Conservation (phyloP, 2,888 invertebrate genomes). For the Dugesia japonica region DNA sequence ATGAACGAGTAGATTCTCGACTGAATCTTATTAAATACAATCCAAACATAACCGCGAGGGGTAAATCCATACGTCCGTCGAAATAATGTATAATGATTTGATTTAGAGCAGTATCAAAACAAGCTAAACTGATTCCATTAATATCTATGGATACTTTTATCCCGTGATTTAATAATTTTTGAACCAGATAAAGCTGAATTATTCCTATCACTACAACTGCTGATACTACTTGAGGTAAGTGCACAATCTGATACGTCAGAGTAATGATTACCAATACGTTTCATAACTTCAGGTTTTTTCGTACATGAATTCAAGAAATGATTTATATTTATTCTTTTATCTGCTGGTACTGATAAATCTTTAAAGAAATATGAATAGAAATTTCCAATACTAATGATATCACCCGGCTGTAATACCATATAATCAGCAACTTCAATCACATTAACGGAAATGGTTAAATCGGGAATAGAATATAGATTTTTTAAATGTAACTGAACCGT, state of each 20-base stretch:
- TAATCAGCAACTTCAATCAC: background rate
- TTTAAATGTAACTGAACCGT: background rate
- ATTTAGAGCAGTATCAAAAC: background rate
- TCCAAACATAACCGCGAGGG: background rate
- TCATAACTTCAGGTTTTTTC: background rate
- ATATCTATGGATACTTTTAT: background rate
- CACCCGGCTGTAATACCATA: background rate
- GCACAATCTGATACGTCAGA: background rate
- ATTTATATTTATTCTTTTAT: background rate
- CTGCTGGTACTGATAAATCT: background rate
- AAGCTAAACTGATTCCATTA: background rate
- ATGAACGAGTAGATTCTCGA: background rate
- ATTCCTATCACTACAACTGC: constrained; percentile 5
- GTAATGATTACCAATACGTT: background rate
- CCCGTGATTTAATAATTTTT: background rate
- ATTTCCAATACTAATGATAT: background rate
- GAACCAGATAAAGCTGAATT: background rate
- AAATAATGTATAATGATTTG: background rate
- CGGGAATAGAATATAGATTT: background rate
- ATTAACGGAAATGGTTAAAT: background rate
- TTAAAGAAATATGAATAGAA: background rate
- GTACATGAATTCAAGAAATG: background rate
- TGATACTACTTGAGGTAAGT: background rate
- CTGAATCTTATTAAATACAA: background rate
- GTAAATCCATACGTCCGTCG: background rate